A percentile compares a stretch with the other conserved stretches of the same genome.
Evolutionary conservation across 2,888 invertebrate genomes (phyloP).

Genomic region (Slavum lentiscoides): DNA sequence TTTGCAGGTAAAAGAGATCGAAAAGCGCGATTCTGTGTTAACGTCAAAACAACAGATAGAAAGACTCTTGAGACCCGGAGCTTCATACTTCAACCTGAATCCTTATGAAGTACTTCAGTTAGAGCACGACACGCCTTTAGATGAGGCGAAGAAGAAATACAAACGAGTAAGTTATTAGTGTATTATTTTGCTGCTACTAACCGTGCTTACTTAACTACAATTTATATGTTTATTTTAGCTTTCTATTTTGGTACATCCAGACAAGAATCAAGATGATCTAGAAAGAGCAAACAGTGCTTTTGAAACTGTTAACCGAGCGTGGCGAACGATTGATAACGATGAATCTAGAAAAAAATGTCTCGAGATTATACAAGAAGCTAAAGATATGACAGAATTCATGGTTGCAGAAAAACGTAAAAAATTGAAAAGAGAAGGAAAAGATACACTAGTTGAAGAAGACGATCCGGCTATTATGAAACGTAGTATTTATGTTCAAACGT

Average conservation of each 20-base stretch:
- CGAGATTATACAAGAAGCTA: conserved; percentile 96
- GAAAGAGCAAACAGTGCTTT: conserved; percentile 93
- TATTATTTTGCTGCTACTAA: background rate
- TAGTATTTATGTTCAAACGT: conserved; percentile 96
- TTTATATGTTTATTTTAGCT: conserved; percentile 63
- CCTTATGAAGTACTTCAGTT: conserved; percentile 91
- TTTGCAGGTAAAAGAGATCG: conserved; percentile 93
- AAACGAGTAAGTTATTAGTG: conserved; percentile 67
- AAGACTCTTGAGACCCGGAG: conserved; percentile 90
- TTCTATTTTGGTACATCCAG: conserved; percentile 98
- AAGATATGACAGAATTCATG: conserved; percentile 90
- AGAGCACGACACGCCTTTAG: conserved; percentile 84
- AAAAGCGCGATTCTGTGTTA: conserved; percentile 93
- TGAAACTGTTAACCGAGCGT: conserved; percentile 91
- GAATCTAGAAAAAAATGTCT: conserved; percentile 90
- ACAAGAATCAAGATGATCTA: conserved; percentile 95
- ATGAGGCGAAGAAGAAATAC: conserved; percentile 96
- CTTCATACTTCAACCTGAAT: conserved; percentile 98
- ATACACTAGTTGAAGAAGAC: conserved; percentile 81
- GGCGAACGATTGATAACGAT: conserved; percentile 94
- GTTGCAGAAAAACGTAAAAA: conserved; percentile 93
- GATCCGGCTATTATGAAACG: conserved; percentile 84
- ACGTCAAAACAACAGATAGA: conserved; percentile 98
- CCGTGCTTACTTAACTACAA: background rate
- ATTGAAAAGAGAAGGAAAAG: conserved; percentile 85